phyloP scores from a whole-genome alignment of 2,113 vertebrate species.

The Nematolebias whitei region DNA sequence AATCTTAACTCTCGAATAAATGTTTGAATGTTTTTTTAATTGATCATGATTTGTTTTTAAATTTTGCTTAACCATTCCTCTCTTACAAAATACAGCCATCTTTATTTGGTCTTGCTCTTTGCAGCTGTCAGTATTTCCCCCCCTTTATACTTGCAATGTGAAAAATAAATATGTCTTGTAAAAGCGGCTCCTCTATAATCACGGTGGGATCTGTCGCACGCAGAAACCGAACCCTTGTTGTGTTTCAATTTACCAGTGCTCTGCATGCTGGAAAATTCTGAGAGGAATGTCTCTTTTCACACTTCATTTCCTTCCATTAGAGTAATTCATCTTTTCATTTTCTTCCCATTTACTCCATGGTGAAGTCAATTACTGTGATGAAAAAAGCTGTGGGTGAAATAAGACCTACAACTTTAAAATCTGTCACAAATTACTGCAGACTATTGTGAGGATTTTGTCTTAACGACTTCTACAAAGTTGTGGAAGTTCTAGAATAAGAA shows the following conservation, averaged over 20 bases:
- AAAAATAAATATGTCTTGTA: conserved; percentile 26
- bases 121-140: neutral
- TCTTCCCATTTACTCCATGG: conserved; percentile 75
- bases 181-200: conserved; percentile 51
- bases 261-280: conserved; percentile 55
- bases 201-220: conserved; percentile 37
- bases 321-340: conserved; percentile 77
- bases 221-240: conserved; percentile 43
- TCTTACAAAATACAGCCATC: neutral
- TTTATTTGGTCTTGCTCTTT: neutral
- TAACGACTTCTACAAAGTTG: conserved; percentile 8
- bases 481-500: neutral
- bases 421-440: conserved; percentile 22
- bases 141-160: neutral
- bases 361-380: conserved; percentile 70
- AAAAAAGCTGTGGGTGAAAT: conserved; percentile 59
- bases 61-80: conserved; percentile 6
- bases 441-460: conserved; percentile 8
- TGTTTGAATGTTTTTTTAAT: conserved; percentile 24
- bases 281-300: conserved; percentile 70
- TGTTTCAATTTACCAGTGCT: conserved; percentile 67
- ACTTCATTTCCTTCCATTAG: conserved; percentile 77
- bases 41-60: conserved; percentile 5
- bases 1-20: conserved; percentile 12
- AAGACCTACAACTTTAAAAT: conserved; percentile 56